Evolutionary conservation across 2,888 invertebrate species (phyloP).

Genomic region (Meloe dianella): DNA sequence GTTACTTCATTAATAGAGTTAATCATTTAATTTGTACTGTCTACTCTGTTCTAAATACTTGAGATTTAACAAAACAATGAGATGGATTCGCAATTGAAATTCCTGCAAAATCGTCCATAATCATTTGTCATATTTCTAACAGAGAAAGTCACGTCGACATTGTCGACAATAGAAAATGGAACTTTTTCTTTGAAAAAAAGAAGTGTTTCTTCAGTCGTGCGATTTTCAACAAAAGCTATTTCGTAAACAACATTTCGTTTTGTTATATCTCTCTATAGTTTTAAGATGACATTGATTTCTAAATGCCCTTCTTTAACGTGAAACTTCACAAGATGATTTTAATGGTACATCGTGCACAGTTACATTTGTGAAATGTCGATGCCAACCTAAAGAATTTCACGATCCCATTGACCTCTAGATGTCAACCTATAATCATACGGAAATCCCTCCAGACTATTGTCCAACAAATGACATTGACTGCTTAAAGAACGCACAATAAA

Average conservation of each 20-base stretch:
- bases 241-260: not conserved
- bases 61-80: no score
- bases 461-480: constrained; percentile 13
- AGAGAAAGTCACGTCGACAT: not conserved
- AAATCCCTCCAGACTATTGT: constrained; percentile 18
- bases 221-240: constrained; percentile 4
- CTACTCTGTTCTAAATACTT: not conserved
- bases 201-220: not conserved
- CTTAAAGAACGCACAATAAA: not conserved
- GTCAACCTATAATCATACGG: constrained; percentile 31
- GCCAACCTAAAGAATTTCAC: constrained; percentile 31
- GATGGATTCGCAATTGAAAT: not conserved
- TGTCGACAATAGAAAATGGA: not conserved
- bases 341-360: constrained; percentile 31
- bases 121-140: not conserved
- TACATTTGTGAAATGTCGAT: constrained; percentile 27
- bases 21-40: not conserved
- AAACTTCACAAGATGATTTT: constrained; percentile 21
- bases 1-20: not conserved
- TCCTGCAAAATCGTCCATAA: not conserved
- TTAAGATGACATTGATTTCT: constrained; percentile 17
- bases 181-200: not conserved
- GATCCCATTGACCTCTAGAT: constrained; percentile 36
- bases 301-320: constrained; percentile 16
- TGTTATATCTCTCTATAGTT: not conserved